These are phyloP conservation scores for Drosophila crucigera DNA, from an alignment of 2,888 invertebrate genomes.

Conservation along the genomic window DNA sequence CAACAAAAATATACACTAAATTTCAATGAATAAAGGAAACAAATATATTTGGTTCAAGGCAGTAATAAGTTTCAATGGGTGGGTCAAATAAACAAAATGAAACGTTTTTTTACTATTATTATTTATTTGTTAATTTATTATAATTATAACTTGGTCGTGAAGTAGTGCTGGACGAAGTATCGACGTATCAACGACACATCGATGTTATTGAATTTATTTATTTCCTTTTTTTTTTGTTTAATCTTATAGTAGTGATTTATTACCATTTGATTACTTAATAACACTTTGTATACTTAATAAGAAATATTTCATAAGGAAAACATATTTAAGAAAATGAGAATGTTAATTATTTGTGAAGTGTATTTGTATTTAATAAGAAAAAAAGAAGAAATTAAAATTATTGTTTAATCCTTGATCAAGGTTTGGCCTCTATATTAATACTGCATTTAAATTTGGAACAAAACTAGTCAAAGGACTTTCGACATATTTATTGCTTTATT, in stretches of 20 bases:
- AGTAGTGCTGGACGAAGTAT: neutral
- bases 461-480: neutral
- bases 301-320: neutral
- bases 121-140: neutral
- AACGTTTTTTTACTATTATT: neutral
- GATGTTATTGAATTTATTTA: neutral
- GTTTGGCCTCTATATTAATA: neutral
- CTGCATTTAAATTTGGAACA: neutral
- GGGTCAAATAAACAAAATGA: neutral
- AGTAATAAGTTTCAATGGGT: neutral
- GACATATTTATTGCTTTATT: neutral
- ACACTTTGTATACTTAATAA: neutral
- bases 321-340: neutral
- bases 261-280: neutral
- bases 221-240: neutral
- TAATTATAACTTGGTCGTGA: neutral
- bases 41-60: conserved; percentile 43
- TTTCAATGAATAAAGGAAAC: conserved; percentile 49
- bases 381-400: neutral
- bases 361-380: neutral
- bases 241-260: neutral
- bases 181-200: neutral
- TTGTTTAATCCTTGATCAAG: neutral
- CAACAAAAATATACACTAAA: conserved; percentile 55
- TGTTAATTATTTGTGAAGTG: neutral